A percentile compares a stretch with the other conserved stretches of the same genome.
These are phyloP conservation scores for Rotaria magnacalcarata DNA, from an alignment of 2,888 invertebrate genomes.

Conservation along the genomic window DNA sequence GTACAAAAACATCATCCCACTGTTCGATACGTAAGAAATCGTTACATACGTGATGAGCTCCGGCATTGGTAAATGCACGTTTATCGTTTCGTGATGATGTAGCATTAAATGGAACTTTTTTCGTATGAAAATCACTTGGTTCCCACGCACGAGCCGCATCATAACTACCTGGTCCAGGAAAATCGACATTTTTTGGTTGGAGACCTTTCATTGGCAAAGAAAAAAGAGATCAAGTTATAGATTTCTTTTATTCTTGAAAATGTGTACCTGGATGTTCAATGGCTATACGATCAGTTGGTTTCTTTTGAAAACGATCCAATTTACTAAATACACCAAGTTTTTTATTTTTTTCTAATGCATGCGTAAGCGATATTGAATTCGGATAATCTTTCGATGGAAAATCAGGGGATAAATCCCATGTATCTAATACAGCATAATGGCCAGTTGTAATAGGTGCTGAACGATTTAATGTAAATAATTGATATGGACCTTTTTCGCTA, in stretches of 20 bases:
- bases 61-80: background rate
- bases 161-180: slow-evolving; percentile 11
- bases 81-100: background rate
- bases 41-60: background rate
- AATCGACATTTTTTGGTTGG: background rate
- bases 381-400: slow-evolving; percentile 35
- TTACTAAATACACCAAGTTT: slow-evolving; percentile 29
- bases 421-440: slow-evolving; percentile 36
- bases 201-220: background rate
- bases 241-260: background rate
- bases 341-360: background rate
- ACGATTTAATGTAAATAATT: slow-evolving; percentile 39
- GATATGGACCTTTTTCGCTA: slow-evolving; percentile 43
- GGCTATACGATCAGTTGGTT: background rate
- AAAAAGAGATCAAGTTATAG: too few species aligned
- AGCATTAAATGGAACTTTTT: slow-evolving; percentile 15
- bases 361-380: background rate
- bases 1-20: too few species aligned
- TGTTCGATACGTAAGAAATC: too few species aligned
- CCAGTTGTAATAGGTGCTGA: slow-evolving; percentile 36
- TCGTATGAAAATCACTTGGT: background rate
- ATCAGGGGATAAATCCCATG: background rate
- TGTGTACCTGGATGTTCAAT: slow-evolving; percentile 14
- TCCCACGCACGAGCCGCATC: background rate
- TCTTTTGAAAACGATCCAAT: background rate